A percentile compares a stretch with the other conserved stretches of the same genome.
Conservation (phyloP, 2,113 vertebrate species). For the Aptenodytes patagonicus region DNA sequence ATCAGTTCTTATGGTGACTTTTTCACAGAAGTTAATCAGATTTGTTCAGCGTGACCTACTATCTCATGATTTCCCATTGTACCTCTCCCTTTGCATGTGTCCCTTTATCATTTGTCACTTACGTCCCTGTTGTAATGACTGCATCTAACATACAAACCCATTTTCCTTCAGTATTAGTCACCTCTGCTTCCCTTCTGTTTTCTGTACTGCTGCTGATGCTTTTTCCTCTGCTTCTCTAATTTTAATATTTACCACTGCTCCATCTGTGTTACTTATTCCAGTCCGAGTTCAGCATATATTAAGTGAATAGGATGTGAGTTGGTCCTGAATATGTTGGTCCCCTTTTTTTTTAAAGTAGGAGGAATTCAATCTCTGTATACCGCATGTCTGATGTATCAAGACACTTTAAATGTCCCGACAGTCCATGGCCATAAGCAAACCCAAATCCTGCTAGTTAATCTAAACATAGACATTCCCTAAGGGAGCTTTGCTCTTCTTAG, state of each 20-base stretch:
- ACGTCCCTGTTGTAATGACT: background rate
- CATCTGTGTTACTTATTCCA: background rate
- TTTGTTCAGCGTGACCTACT: constrained; percentile 47
- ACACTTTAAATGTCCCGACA: background rate
- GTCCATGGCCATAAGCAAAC: background rate
- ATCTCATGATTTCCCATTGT: background rate
- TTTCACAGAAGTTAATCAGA: constrained; percentile 23
- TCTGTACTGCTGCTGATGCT: background rate
- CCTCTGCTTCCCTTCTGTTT: background rate
- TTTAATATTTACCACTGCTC: background rate
- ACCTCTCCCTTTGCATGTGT: background rate
- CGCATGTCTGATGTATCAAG: background rate
- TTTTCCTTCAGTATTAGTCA: background rate
- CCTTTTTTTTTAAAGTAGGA: background rate
- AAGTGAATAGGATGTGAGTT: background rate
- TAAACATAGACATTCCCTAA: background rate
- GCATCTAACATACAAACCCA: background rate
- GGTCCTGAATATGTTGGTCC: background rate
- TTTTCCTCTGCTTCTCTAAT: background rate
- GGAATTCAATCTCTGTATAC: background rate
- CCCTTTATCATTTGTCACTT: constrained; percentile 32
- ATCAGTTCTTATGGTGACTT: constrained; percentile 18
- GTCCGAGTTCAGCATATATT: background rate
- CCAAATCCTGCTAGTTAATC: background rate
- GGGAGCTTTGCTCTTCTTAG: background rate